Evolutionary conservation across 2,113 vertebrate species (phyloP).

Genomic region (Coptodon rendalli): DNA sequence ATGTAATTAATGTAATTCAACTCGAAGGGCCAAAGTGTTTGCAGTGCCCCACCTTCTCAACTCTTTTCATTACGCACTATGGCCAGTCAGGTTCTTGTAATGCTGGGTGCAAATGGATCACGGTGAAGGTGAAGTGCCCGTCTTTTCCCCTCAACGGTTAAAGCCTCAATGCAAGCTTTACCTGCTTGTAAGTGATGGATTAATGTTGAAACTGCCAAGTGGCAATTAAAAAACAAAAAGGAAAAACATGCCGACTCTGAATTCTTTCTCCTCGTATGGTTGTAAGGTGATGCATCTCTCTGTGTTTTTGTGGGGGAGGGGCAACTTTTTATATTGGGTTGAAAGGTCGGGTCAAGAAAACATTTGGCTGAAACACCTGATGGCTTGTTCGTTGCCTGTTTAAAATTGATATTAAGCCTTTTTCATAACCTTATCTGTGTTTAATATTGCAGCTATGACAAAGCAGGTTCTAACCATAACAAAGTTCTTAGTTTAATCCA

Average conservation of each 20-base stretch:
- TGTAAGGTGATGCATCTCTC: not conserved
- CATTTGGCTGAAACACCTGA: not conserved
- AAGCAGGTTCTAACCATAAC: not conserved
- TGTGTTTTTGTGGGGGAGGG: not conserved
- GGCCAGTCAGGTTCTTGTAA: not conserved
- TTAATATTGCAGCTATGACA: not conserved
- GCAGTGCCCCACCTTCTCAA: not conserved
- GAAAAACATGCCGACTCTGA: not conserved
- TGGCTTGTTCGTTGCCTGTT: not conserved
- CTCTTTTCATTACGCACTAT: not conserved
- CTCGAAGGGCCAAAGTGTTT: not conserved
- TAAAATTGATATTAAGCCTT: not conserved
- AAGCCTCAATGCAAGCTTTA: not conserved
- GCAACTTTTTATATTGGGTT: not conserved
- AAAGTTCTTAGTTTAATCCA: not conserved
- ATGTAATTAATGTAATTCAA: conserved; percentile 21
- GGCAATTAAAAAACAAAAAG: not conserved
- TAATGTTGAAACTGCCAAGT: not conserved
- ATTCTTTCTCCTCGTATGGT: not conserved
- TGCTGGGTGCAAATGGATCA: not conserved
- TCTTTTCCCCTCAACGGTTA: not conserved
- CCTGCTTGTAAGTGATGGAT: not conserved
- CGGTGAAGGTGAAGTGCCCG: not conserved
- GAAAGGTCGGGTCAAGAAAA: not conserved
- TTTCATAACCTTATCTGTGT: not conserved